Evolutionary conservation across 2,888 invertebrate genomes (phyloP).

Genomic region (Trachelus tabidus): DNA sequence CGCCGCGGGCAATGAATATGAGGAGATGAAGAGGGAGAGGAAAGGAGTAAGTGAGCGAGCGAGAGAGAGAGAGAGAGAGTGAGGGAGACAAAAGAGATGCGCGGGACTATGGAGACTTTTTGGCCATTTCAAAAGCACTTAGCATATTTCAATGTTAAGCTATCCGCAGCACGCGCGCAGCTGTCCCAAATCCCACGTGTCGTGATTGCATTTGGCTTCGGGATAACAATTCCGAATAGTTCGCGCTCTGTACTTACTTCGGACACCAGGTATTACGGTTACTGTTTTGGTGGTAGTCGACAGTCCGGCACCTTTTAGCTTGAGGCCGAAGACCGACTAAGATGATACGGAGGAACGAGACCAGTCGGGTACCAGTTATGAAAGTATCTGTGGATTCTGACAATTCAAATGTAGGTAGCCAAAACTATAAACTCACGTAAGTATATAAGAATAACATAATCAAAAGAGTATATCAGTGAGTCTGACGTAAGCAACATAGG

Average conservation of each 20-base stretch:
- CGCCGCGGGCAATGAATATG: conserved; percentile 23
- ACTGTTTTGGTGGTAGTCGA: background rate
- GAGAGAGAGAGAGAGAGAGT: background rate
- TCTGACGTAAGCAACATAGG: background rate
- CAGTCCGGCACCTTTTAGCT: background rate
- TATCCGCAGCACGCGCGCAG: conserved; percentile 51
- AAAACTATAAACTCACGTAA: background rate
- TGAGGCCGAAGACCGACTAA: background rate
- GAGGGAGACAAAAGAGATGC: background rate
- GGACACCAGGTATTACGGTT: conserved; percentile 24
- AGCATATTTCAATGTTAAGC: conserved; percentile 54
- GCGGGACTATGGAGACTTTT: background rate
- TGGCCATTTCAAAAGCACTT: conserved; percentile 27
- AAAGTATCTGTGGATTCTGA: background rate
- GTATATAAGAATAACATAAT: background rate
- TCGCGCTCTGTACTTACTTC: conserved; percentile 33
- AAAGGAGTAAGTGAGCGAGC: background rate
- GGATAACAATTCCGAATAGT: conserved; percentile 46
- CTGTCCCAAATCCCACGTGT: conserved; percentile 59
- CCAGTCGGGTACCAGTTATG: background rate
- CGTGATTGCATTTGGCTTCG: conserved; percentile 51
- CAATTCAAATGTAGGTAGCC: background rate
- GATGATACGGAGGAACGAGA: background rate
- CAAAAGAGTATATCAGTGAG: background rate
- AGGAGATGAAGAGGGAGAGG: conserved; percentile 4